Base-by-base conservation (phyloP, 2,113 vertebrate species). In the Oreocharis arfaki region DNA sequence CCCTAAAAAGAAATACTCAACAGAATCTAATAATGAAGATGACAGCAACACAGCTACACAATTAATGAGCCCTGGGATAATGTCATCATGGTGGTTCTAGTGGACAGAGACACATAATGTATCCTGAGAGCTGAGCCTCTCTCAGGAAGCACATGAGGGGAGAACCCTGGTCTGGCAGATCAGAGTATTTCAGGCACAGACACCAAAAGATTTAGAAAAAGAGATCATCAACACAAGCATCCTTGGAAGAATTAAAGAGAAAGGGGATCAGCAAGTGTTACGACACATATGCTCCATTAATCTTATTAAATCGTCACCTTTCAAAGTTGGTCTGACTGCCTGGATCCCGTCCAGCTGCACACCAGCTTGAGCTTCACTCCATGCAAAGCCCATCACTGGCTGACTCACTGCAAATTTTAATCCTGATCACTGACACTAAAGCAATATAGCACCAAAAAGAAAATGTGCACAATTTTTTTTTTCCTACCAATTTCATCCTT, bases 271-370 rank as follows among this genome's bases (percentile, higher is more conserved):
- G 60, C 42, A 80, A 90, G 52, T 21, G 63, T 26, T 90, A n/a
- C 3, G n/a, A 71, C 73, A 88, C 50, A 74, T 19, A 52, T 16
- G 64, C 82, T 77, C 68, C 85, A 86, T 71, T 92, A 67, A 88
- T 93, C 75, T 93, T 41, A 88, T 63, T 77, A 91, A 96, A 92
- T 80, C 89, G 85, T 70, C 85, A 80, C 64, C 76, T 84, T 74
- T 32, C 92, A 46, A 75, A 92, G 75, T 30, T 6, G 26, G 24
- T 55, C 50, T 61, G 55, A 49, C 14, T 68, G 84, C 75, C 75
- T 74, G 89, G 67, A 94, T 27, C 57, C 71, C 8, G 4, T 16
- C 76, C 85, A 91, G 82, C 75, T 14, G 26, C 64, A 47, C 64
- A 39, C 5, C 49, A 69, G 50, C 65, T 9, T 26, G 22, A 32